phyloP scores from a whole-genome alignment of 2,113 vertebrate species.

The Lonchura striata region DNA sequence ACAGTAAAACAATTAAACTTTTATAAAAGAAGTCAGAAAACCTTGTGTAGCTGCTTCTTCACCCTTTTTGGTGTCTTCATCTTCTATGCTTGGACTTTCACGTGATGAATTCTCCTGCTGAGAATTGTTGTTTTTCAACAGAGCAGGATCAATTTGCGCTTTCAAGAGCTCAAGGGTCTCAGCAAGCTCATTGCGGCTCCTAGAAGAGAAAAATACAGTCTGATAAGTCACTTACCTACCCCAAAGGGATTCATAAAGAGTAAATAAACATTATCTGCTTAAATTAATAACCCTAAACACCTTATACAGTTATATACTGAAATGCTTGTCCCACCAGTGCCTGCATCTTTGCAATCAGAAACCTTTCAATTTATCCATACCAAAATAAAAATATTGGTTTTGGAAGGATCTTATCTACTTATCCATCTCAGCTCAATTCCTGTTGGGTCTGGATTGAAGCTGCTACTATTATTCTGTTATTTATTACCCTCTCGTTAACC shows the following conservation, averaged over 20 bases:
- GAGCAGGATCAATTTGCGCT: conserved; percentile 86
- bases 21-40: conserved; percentile 61
- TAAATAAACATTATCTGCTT: neutral
- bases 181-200: conserved; percentile 90
- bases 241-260: neutral
- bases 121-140: conserved; percentile 77
- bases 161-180: conserved; percentile 93
- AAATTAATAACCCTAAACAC: neutral
- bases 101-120: conserved; percentile 74
- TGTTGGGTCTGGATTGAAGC: neutral
- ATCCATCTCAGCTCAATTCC: neutral
- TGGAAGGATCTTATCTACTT: neutral
- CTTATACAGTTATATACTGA: neutral
- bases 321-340: neutral
- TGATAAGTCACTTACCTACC: neutral
- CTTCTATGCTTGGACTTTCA: conserved; percentile 77
- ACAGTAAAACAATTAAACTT: neutral
- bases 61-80: conserved; percentile 76
- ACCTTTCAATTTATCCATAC: neutral
- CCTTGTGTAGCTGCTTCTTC: conserved; percentile 74
- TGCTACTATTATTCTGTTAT: neutral
- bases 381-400: neutral
- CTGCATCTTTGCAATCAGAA: neutral
- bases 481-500: neutral
- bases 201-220: conserved; percentile 50